Base-by-base conservation (phyloP, 2,888 invertebrate species). In the Diarsia brunnea region DNA sequence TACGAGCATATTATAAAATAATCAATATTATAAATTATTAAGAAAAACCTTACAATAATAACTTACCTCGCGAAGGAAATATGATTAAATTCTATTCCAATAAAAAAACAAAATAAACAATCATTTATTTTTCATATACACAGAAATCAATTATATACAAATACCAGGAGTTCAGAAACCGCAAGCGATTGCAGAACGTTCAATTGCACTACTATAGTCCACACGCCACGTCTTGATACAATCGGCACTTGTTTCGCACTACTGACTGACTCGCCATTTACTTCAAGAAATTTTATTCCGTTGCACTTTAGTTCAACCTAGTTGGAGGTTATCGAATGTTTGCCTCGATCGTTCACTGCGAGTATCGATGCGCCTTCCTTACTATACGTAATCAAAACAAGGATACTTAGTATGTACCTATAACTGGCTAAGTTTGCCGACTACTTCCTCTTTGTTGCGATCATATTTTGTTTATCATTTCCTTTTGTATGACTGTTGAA, bases 181-280 rank as follows among this genome's bases (percentile, higher is more conserved):
- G 45, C 74, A 77, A 87, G 84, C 67, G 82, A 77, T 84, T 51
- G 60, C 73, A 68, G 24, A 69, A 45, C 67, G 61, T 53, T 72
- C 69, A 65, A 65, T 76, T 77, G 79, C 64, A 79, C n/a, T 64
- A 78, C 38, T 75, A 49, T 86, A 90, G 77, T 72, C 72, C 84
- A 88, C 81, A 69, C 87, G 76, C 84, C 80, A 90, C 91, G 90
- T 92, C 92, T 93, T 92, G 92, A 93, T 92, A 89, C 87, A 91
- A 89, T 89, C 82, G 53, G 55, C 66, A 75, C 70, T 79, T 73
- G 55, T 66, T 69, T 60, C 43, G 53, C 89, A 90, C 91, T 85
- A 70, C 68, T 49, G 65, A 69, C 60, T 51, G 72, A 61, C 68
- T 60, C 73, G 61, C 51, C 69, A 72, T 73, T 75, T 65, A 84